phyloP scores from a whole-genome alignment of 2,797 vertebrate genomes.

The Halcyon badia region DNA sequence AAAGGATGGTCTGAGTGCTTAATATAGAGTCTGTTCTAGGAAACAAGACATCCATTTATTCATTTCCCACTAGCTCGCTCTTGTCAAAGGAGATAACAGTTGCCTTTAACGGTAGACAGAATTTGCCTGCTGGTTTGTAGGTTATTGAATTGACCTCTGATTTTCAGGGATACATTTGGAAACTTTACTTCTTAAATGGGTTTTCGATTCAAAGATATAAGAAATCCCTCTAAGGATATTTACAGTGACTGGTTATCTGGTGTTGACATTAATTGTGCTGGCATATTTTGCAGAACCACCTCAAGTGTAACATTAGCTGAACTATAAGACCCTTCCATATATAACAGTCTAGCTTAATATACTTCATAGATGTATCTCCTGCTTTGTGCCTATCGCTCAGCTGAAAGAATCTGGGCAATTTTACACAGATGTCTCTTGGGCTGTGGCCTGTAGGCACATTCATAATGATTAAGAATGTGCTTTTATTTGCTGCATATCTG shows the following conservation, averaged over 20 bases:
- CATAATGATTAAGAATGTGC: not conserved
- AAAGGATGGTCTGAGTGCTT: not conserved
- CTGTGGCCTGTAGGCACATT: not conserved
- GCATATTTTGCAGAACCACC: slow-evolving; percentile 59
- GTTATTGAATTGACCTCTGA: slow-evolving; percentile 55
- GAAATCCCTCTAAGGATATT: slow-evolving; percentile 47
- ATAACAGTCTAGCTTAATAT: slow-evolving; percentile 46
- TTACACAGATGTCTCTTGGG: slow-evolving; percentile 5
- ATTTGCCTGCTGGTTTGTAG: slow-evolving; percentile 15
- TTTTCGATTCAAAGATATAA: slow-evolving; percentile 58
- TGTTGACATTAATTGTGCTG: slow-evolving; percentile 66
- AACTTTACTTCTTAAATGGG: slow-evolving; percentile 62
- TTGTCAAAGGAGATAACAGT: slow-evolving; percentile 46
- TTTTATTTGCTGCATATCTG: slow-evolving; percentile 24
- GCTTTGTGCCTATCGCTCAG: not conserved
- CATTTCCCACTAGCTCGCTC: not conserved
- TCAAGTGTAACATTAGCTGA: slow-evolving; percentile 63
- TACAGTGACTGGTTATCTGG: slow-evolving; percentile 56
- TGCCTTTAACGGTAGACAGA: slow-evolving; percentile 11
- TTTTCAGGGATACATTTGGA: slow-evolving; percentile 46
- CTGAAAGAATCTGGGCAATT: not conserved
- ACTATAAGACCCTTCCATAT: slow-evolving; percentile 33
- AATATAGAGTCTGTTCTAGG: not conserved
- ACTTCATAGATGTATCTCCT: not conserved
- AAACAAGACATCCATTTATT: not conserved